A percentile compares a stretch with the other conserved stretches of the same genome.
phyloP scores from a whole-genome alignment of 1,140 invertebrate genomes.

The Vollenhovia emeryi region DNA sequence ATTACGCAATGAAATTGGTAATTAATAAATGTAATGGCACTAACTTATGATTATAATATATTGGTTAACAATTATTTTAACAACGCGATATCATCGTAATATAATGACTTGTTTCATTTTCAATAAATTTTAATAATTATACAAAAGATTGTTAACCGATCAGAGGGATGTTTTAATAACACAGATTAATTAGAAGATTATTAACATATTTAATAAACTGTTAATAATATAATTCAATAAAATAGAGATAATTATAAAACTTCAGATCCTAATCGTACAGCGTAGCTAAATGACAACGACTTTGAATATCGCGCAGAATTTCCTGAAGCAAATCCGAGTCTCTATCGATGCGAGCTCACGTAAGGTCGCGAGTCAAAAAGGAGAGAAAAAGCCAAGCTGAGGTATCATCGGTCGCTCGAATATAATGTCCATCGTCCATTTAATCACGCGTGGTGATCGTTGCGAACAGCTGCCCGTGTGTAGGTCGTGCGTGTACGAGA shows the following conservation, averaged over 20 bases:
- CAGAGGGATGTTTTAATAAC: not conserved
- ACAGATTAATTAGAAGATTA: not conserved
- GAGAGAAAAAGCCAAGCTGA: not conserved
- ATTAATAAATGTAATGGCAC: not conserved
- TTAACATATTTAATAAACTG: not conserved
- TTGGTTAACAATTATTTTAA: slow-evolving; percentile 13
- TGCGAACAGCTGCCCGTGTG: slow-evolving; percentile 1
- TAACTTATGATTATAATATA: not conserved
- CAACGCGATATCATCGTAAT: not conserved
- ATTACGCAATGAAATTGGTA: not conserved
- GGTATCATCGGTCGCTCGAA: slow-evolving; percentile 22
- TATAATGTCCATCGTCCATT: slow-evolving; percentile 39
- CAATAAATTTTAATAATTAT: not conserved
- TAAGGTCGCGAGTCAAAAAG: slow-evolving; percentile 13
- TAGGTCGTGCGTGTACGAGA: not conserved
- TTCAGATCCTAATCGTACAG: not conserved
- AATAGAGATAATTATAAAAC: not conserved
- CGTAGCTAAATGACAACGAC: not conserved
- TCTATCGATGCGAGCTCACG: not conserved
- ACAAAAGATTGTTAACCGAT: not conserved
- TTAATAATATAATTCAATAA: not conserved
- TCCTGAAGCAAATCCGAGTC: not conserved
- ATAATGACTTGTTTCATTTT: not conserved
- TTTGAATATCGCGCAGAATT: not conserved
- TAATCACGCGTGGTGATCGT: slow-evolving; percentile 16